These are phyloP conservation scores for Zaprionus ornatus DNA, from an alignment of 1,140 invertebrate species.

Conservation along the genomic window DNA sequence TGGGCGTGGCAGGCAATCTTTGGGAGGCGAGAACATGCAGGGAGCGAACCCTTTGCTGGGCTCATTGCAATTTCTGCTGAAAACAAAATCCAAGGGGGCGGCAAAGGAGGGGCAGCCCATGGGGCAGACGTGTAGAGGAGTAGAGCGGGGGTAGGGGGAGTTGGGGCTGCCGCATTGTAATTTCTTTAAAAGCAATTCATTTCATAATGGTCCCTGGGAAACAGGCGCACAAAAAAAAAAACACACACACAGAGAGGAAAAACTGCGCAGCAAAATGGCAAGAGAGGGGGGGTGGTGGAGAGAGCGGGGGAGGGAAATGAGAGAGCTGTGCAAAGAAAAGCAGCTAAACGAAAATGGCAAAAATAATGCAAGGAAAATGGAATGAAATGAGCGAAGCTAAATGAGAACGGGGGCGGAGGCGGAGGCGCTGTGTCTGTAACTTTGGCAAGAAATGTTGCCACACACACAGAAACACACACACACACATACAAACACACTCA, in stretches of 20 bases:
- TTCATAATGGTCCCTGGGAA: slow-evolving; percentile 73
- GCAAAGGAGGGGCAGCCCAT: background rate
- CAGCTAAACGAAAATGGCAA: slow-evolving; percentile 71
- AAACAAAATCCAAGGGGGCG: slow-evolving; percentile 37
- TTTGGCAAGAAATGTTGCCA: slow-evolving; percentile 55
- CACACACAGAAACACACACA: slow-evolving; percentile 45
- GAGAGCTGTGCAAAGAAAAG: slow-evolving; percentile 17
- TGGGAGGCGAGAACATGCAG: background rate
- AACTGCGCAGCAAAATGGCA: background rate
- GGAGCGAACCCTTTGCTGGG: background rate
- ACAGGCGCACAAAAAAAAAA: slow-evolving; percentile 18
- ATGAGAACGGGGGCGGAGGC: slow-evolving; percentile 59
- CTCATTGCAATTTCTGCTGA: slow-evolving; percentile 19
- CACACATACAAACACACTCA: slow-evolving; percentile 29
- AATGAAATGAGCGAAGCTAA: slow-evolving; percentile 60
- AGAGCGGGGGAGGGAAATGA: background rate
- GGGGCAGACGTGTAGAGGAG: background rate
- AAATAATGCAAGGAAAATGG: slow-evolving; percentile 63
- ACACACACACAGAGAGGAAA: background rate
- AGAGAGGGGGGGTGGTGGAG: slow-evolving; percentile 3
- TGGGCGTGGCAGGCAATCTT: background rate
- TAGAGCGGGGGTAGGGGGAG: background rate
- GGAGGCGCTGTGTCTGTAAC: slow-evolving; percentile 44
- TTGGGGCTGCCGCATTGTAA: slow-evolving; percentile 63
- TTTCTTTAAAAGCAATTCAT: slow-evolving; percentile 83